These are phyloP conservation scores for Philereme transversata DNA, from an alignment of 2,888 invertebrate species.

Conservation along the genomic window DNA sequence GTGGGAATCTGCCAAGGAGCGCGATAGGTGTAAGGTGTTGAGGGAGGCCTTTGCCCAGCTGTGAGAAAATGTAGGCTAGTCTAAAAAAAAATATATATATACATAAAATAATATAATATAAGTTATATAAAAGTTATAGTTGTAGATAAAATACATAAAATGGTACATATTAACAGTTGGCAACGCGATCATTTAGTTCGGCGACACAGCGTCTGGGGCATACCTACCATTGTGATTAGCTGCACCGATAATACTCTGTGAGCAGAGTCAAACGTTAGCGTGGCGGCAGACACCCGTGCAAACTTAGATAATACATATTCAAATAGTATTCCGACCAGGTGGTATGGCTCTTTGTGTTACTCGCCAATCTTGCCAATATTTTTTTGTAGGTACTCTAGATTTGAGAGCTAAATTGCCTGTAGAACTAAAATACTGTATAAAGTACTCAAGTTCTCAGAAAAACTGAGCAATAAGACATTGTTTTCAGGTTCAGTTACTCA, in stretches of 20 bases:
- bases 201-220: constrained; percentile 74
- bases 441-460: not conserved
- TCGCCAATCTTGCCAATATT: not conserved
- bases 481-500: not conserved
- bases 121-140: no score
- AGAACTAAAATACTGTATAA: not conserved
- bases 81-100: no score
- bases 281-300: constrained; percentile 25
- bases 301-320: constrained; percentile 23
- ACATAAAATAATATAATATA: no score
- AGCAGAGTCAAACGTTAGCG: constrained; percentile 35
- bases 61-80: no score
- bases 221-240: constrained; percentile 62
- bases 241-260: constrained; percentile 65
- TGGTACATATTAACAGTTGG: constrained; percentile 54
- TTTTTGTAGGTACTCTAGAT: not conserved
- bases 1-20: no score
- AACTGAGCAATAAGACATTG: not conserved
- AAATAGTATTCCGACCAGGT: constrained; percentile 19
- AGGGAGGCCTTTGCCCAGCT: no score
- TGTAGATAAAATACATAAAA: constrained; percentile 25
- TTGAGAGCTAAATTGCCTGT: not conserved
- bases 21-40: no score
- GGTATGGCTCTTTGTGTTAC: constrained; percentile 14
- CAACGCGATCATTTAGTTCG: constrained; percentile 66